Percentiles rank a stretch among this genome's conserved stretches.
These are phyloP conservation scores for Melanotaenia nigrans DNA, from an alignment of 2,797 vertebrate genomes.

Conservation along the genomic window DNA sequence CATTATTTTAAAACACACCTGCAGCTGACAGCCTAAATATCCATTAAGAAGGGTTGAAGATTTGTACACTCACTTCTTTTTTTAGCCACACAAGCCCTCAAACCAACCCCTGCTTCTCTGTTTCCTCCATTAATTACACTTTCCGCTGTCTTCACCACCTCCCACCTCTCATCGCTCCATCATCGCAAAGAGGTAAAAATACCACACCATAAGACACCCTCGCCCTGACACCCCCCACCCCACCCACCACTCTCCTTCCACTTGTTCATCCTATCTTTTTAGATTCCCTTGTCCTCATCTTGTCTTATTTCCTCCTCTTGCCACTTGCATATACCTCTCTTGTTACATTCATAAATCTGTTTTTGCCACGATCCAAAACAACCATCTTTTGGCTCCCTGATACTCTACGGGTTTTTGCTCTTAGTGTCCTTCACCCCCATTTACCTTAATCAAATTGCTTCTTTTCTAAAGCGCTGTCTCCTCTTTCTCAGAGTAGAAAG, in stretches of 20 bases:
- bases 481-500: constrained; percentile 61
- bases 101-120: constrained; percentile 16
- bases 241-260: not conserved
- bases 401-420: constrained; percentile 46
- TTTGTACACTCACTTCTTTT: constrained; percentile 47
- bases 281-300: constrained; percentile 29
- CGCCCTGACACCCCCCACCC: not conserved
- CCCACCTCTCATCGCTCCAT: constrained; percentile 62
- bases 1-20: constrained; percentile 30
- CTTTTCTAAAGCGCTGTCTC: constrained; percentile 33
- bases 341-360: constrained; percentile 22
- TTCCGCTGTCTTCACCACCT: constrained; percentile 39
- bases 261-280: constrained; percentile 27
- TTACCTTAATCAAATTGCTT: constrained; percentile 38
- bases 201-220: constrained; percentile 36
- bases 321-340: constrained; percentile 22
- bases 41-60: constrained; percentile 14
- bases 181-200: constrained; percentile 56
- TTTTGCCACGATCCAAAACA: constrained; percentile 39
- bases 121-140: constrained; percentile 67
- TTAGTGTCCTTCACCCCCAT: constrained; percentile 39
- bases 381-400: constrained; percentile 34
- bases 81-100: constrained; percentile 35
- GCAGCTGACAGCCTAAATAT: constrained; percentile 17
- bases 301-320: constrained; percentile 47